Base-by-base conservation (phyloP, 2,797 vertebrate species). In the Nannoperca australis region DNA sequence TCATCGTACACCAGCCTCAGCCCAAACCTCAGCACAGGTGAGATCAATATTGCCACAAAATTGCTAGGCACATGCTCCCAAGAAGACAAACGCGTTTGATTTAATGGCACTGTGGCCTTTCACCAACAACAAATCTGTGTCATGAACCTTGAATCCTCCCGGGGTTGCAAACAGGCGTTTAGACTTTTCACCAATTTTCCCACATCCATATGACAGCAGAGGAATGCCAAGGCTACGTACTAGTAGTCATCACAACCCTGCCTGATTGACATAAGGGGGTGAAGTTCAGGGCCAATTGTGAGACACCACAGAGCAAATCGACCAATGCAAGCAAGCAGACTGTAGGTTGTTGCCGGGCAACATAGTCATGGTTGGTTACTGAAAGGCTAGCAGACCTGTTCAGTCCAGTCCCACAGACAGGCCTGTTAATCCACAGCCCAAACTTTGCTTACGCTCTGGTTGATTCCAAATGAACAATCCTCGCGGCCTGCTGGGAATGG, bases 401-500 rank as follows among this genome's bases (percentile, higher is more conserved):
- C 60, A 69, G 81, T 82, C 72, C 49, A 62, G 84, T 91, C 88
- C 88, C 87, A 92, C 75, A 86, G 89, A 75, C 86, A 58, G 68
- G 86, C 81, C 63, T 24, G 69, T 66, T 94, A 94, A 95, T 94
- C 92, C 92, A 85, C 87, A 88, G 85, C 59, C 76, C 85, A 92
- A 94, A 94, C 90, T 92, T 87, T 85, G 81, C 89, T 93, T 83
- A 91, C 77, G 85, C 91, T 94, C 89, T 53, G 78, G 47, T 93
- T 93, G 81, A 92, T 85, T 88, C 85, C 71, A 89, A 92, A 91
- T 78, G 73, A 88, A 78, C 84, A 86, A 69, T 63, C 84, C 45
- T 8, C 75, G 80, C 78, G 82, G 74, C 72, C 72, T 59, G 66
- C 85, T 91, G 85, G 83, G 89, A 92, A 90, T 58, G 18, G 78